Evolutionary conservation across 2,113 vertebrate species (phyloP).

Genomic region (Pedetes capensis): DNA sequence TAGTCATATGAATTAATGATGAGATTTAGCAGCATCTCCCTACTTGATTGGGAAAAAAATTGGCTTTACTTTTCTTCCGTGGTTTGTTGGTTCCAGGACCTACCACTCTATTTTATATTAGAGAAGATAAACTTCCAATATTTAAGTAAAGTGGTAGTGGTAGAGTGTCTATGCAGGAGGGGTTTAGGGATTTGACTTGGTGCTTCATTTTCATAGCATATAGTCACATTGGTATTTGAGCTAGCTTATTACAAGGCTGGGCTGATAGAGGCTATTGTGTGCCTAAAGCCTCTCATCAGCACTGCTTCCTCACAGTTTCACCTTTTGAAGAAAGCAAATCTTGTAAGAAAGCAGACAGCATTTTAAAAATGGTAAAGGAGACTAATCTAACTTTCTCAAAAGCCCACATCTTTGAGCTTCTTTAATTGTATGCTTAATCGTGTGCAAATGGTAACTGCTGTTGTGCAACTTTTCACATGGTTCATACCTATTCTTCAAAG

Average conservation of each 20-base stretch:
- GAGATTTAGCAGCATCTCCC: neutral
- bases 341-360: neutral
- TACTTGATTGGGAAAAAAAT: neutral
- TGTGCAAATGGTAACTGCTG: neutral
- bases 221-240: neutral
- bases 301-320: neutral
- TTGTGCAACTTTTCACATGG: constrained; percentile 4
- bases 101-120: neutral
- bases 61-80: neutral
- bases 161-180: neutral
- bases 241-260: neutral
- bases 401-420: neutral
- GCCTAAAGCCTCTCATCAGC: neutral
- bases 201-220: neutral
- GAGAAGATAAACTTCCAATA: neutral
- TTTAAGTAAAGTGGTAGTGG: neutral
- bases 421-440: neutral
- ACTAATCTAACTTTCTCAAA: neutral
- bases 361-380: neutral
- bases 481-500: constrained; percentile 12
- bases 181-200: neutral
- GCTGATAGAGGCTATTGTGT: neutral
- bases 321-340: neutral
- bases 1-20: neutral
- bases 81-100: neutral